A percentile compares a stretch with the other conserved stretches of the same genome.
phyloP scores from a whole-genome alignment of 2,113 vertebrate genomes.

The Triplophysa rosa region DNA sequence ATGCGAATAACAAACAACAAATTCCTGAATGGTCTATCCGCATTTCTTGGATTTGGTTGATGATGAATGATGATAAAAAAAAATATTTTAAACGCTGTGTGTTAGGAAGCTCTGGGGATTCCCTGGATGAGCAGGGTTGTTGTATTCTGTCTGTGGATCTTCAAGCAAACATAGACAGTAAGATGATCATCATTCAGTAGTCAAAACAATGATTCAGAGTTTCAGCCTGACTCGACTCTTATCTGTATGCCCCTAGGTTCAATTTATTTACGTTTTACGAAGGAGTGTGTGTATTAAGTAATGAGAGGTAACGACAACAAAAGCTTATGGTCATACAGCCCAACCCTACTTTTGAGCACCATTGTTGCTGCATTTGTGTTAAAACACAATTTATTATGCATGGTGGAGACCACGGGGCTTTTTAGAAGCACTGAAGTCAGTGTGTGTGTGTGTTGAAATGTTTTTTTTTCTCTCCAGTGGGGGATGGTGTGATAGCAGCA shows the following conservation, averaged over 20 bases:
- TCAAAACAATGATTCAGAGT: slow-evolving; percentile 51
- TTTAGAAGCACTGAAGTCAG: neutral
- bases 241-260: slow-evolving; percentile 31
- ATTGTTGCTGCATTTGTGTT: neutral
- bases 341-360: neutral
- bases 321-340: neutral
- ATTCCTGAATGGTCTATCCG: neutral
- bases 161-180: slow-evolving; percentile 28
- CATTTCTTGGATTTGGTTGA: neutral
- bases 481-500: slow-evolving; percentile 44
- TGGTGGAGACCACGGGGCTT: neutral
- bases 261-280: slow-evolving; percentile 33
- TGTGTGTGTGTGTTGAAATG: slow-evolving; percentile 1
- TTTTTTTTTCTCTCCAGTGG: neutral
- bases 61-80: neutral
- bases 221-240: slow-evolving; percentile 34
- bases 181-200: slow-evolving; percentile 15
- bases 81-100: neutral
- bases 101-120: slow-evolving; percentile 34
- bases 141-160: slow-evolving; percentile 25
- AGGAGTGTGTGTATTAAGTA: slow-evolving; percentile 18
- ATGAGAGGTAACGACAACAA: neutral
- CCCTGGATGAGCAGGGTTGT: slow-evolving; percentile 25
- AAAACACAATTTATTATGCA: slow-evolving; percentile 1
- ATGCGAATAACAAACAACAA: neutral